Evolutionary conservation across 2,113 vertebrate genomes (phyloP).

Genomic region (Tragulus kanchil): DNA sequence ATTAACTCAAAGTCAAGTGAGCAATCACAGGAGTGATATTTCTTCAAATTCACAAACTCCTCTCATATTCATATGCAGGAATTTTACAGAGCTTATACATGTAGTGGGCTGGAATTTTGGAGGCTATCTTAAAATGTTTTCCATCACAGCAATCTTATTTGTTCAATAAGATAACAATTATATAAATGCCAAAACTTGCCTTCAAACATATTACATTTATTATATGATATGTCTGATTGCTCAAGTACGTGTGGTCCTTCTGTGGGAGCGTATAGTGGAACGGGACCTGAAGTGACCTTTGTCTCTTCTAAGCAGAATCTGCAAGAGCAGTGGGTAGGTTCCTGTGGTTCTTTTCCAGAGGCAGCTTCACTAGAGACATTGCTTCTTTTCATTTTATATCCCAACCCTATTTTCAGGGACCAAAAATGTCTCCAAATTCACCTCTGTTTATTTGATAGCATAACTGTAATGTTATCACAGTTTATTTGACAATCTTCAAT

Average conservation of each 20-base stretch:
- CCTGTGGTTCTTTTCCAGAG: background rate
- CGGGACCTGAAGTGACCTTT: background rate
- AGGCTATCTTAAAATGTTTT: background rate
- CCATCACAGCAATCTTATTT: background rate
- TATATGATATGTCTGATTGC: background rate
- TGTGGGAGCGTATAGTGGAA: background rate
- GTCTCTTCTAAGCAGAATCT: background rate
- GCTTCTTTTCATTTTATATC: background rate
- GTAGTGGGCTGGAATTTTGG: background rate
- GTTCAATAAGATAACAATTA: background rate
- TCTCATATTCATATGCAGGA: background rate
- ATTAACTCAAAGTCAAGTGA: background rate
- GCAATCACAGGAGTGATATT: background rate
- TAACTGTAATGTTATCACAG: too few species aligned
- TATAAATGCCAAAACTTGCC: background rate
- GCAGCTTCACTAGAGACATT: background rate
- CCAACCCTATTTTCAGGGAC: background rate
- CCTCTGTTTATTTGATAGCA: background rate
- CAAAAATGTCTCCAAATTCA: background rate
- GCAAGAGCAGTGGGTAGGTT: background rate
- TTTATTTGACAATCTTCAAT: background rate
- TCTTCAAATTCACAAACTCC: background rate
- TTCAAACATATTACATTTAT: background rate
- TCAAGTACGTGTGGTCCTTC: background rate
- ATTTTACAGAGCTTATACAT: background rate